Conservation (phyloP, 2,797 vertebrate species). For the Microctenopoma steveboyesi region DNA sequence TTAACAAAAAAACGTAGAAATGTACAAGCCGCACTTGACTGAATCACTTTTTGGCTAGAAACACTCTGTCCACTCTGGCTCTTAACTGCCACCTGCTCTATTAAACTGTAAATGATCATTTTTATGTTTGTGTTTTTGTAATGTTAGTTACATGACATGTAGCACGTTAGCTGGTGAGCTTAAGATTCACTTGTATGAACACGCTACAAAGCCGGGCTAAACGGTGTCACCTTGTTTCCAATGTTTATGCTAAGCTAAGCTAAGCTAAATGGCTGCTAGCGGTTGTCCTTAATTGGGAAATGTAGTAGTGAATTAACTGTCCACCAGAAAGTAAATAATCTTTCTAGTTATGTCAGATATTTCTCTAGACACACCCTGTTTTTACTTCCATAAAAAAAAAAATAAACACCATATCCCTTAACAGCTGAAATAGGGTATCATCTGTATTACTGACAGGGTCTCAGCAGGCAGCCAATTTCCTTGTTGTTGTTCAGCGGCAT, state of each 20-base stretch:
- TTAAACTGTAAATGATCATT: neutral
- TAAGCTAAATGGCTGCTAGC: slow-evolving; percentile 1
- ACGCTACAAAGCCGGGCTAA: neutral
- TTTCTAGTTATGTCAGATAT: slow-evolving; percentile 7
- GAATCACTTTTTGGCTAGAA: neutral
- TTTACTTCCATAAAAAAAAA: slow-evolving; percentile 16
- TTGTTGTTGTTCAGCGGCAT: slow-evolving; percentile 79
- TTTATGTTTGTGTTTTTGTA: neutral
- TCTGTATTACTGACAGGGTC: slow-evolving; percentile 70
- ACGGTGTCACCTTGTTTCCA: neutral
- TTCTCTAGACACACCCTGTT: neutral
- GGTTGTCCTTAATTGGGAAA: neutral
- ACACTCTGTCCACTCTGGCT: neutral
- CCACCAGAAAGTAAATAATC: neutral
- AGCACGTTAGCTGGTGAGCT: neutral
- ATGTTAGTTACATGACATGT: neutral
- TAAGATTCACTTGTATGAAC: no score
- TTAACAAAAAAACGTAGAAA: no score
- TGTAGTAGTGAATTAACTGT: neutral
- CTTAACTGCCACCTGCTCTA: accelerated
- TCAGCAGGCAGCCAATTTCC: slow-evolving; percentile 69
- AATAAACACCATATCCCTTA: slow-evolving; percentile 53
- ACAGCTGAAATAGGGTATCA: slow-evolving; percentile 35
- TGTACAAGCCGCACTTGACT: no score
- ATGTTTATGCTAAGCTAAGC: slow-evolving; percentile 26